Percentiles rank a stretch among this genome's conserved stretches.
Evolutionary conservation across 2,888 invertebrate species (phyloP).

Genomic region (Cheilosia scutellata): DNA sequence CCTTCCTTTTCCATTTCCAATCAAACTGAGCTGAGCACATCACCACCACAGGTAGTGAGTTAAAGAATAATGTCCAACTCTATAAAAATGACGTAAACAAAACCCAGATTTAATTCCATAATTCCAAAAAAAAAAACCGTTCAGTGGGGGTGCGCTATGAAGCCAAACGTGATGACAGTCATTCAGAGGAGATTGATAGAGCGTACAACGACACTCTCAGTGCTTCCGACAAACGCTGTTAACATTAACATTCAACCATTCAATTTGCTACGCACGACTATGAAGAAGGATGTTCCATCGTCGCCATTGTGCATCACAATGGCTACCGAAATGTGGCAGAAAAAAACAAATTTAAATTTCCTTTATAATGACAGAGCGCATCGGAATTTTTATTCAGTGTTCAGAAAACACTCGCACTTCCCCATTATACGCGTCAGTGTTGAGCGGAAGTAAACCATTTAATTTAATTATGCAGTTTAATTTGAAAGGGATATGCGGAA

Average conservation of each 20-base stretch:
- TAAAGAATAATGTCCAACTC: neutral
- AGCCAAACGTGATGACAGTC: slow-evolving; percentile 67
- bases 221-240: slow-evolving; percentile 64
- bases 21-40: too few relatives aligned
- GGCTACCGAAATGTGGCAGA: slow-evolving; percentile 64
- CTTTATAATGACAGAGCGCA: slow-evolving; percentile 46
- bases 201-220: slow-evolving; percentile 23
- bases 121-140: neutral
- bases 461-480: slow-evolving; percentile 72
- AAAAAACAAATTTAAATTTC: slow-evolving; percentile 70
- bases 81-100: slow-evolving; percentile 28
- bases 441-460: slow-evolving; percentile 72
- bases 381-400: slow-evolving; percentile 50
- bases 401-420: slow-evolving; percentile 25
- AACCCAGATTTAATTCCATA: slow-evolving; percentile 37
- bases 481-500: slow-evolving; percentile 74
- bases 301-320: slow-evolving; percentile 55
- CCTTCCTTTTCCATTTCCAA: too few relatives aligned
- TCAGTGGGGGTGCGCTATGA: slow-evolving; percentile 10
- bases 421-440: slow-evolving; percentile 40
- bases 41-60: neutral
- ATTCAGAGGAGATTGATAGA: slow-evolving; percentile 64
- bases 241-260: slow-evolving; percentile 75
- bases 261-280: slow-evolving; percentile 73
- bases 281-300: slow-evolving; percentile 63